phyloP scores from a whole-genome alignment of 2,113 vertebrate species.

The Caranx melampygus region DNA sequence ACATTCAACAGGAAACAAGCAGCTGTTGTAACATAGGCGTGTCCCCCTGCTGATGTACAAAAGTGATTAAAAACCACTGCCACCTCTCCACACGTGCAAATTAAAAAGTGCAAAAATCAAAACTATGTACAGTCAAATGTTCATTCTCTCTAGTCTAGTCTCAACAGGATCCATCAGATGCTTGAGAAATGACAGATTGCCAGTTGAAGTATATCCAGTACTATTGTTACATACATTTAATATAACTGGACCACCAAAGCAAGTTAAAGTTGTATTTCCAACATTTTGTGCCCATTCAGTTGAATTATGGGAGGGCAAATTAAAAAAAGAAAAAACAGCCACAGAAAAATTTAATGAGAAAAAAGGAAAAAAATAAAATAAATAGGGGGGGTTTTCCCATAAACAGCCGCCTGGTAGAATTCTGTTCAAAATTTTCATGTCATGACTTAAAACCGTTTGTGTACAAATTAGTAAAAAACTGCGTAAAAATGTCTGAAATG shows the following conservation, averaged over 20 bases:
- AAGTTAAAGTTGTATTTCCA: conserved; percentile 72
- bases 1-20: conserved; percentile 85
- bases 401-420: conserved; percentile 95
- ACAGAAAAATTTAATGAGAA: conserved; percentile 84
- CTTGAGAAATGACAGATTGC: conserved; percentile 72
- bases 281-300: conserved; percentile 78
- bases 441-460: conserved; percentile 98
- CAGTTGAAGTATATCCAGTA: conserved; percentile 74
- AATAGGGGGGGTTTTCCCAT: conserved; percentile 83
- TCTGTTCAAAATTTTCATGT: conserved; percentile 84
- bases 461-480: conserved; percentile 99
- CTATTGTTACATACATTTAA: conserved; percentile 59
- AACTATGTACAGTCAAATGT: conserved; percentile 91
- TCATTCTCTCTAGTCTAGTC: conserved; percentile 84
- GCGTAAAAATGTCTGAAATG: conserved; percentile 99
- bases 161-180: conserved; percentile 85
- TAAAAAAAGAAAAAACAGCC: conserved; percentile 84
- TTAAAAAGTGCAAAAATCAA: conserved; percentile 96
- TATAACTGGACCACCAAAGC: conserved; percentile 75
- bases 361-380: conserved; percentile 73
- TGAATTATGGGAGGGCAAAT: conserved; percentile 80
- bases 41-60: conserved; percentile 90
- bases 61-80: conserved; percentile 98
- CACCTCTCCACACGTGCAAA: conserved; percentile 96
- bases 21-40: conserved; percentile 84